Conservation (phyloP, 2,113 vertebrate genomes). For the Motacilla tschutschensis region DNA sequence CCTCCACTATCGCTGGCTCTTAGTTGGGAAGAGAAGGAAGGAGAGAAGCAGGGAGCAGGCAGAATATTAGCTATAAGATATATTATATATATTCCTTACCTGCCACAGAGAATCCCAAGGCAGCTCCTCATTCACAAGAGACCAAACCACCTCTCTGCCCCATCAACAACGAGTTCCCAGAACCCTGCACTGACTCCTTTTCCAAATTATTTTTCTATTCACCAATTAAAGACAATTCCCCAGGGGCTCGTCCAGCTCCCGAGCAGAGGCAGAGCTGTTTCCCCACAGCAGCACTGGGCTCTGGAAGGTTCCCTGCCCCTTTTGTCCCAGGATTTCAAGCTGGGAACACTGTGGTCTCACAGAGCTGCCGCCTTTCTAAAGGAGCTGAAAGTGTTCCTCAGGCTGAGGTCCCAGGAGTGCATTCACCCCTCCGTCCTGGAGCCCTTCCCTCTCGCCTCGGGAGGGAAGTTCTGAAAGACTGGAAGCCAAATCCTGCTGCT, state of each 20-base stretch:
- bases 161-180: rapidly evolving
- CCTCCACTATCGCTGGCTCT: background rate
- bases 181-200: rapidly evolving
- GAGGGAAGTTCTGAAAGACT: background rate
- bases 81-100: background rate
- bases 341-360: background rate
- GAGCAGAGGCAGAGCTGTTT: background rate
- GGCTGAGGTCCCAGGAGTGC: background rate
- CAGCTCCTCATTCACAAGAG: background rate
- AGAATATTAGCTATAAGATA: background rate
- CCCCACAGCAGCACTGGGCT: background rate
- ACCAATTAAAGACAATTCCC: background rate
- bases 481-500: background rate
- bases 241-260: rapidly evolving
- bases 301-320: background rate
- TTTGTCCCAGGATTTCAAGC: background rate
- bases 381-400: background rate
- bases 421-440: background rate
- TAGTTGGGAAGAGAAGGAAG: background rate
- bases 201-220: background rate
- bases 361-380: background rate
- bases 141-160: background rate
- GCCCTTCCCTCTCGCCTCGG: background rate
- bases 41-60: background rate
- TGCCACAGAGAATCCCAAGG: background rate